Conservation (phyloP, 2,888 invertebrate species). For the Ceraclea dissimilis region DNA sequence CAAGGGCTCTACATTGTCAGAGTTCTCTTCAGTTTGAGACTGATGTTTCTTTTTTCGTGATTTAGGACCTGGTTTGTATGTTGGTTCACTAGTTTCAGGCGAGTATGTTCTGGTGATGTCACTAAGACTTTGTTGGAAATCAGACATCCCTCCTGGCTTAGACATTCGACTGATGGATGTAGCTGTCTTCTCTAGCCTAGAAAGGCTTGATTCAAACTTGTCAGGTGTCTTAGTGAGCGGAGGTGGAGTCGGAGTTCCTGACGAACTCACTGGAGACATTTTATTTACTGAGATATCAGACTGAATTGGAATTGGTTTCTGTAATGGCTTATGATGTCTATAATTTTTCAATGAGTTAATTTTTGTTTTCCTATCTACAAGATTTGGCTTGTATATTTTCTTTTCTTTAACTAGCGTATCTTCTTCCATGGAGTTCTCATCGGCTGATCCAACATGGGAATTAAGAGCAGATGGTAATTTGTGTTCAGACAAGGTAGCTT, state of each 20-base stretch:
- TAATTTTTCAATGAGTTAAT: conserved; percentile 45
- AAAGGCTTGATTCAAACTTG: conserved; percentile 38
- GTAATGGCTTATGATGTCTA: conserved; percentile 37
- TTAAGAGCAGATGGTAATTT: conserved; percentile 16
- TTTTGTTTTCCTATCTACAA: conserved; percentile 34
- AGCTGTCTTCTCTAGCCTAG: conserved; percentile 42
- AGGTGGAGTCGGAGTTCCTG: conserved; percentile 29
- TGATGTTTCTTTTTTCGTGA: conserved; percentile 36
- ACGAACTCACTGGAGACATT: conserved; percentile 28
- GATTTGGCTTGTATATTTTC: conserved; percentile 28
- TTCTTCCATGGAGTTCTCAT: conserved; percentile 26
- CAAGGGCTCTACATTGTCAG: conserved; percentile 9
- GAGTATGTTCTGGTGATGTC: conserved; percentile 48
- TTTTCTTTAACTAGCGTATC: conserved; percentile 26
- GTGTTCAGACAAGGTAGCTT: conserved; percentile 18
- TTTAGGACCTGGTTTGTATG: conserved; percentile 30
- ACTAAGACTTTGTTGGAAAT: conserved; percentile 43
- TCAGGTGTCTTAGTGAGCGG: conserved; percentile 26
- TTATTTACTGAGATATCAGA: conserved; percentile 11
- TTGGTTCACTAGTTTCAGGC: conserved; percentile 35
- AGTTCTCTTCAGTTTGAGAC: conserved; percentile 3
- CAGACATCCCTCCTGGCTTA: conserved; percentile 43
- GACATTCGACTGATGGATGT: conserved; percentile 34
- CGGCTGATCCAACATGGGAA: conserved; percentile 9
- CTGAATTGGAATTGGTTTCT: conserved; percentile 19